A percentile compares a stretch with the other conserved stretches of the same genome.
These are phyloP conservation scores for Thereva unica DNA, from an alignment of 2,888 invertebrate species.

Conservation along the genomic window DNA sequence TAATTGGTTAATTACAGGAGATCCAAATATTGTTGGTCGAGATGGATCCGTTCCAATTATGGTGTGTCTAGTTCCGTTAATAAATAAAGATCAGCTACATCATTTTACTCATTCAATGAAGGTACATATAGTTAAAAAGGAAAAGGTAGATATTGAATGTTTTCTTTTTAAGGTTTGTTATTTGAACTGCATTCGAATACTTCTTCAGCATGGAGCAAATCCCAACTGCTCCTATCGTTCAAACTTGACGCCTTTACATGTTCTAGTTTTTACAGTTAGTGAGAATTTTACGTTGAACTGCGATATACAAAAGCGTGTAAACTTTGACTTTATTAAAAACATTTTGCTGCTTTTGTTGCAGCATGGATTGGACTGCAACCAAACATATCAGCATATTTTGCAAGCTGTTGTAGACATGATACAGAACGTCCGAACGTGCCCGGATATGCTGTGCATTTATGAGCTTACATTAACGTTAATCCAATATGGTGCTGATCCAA, in stretches of 20 bases:
- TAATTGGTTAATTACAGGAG: conserved; percentile 53
- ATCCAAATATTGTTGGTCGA: conserved; percentile 71
- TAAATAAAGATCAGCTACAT: conserved; percentile 74
- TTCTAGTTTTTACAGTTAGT: conserved; percentile 71
- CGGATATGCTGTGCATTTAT: conserved; percentile 71
- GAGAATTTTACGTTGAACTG: conserved; percentile 72
- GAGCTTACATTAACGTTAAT: conserved; percentile 71
- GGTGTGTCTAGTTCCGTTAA: conserved; percentile 73
- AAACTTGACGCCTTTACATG: conserved; percentile 71
- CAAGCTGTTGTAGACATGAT: conserved; percentile 73
- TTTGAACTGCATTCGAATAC: conserved; percentile 69
- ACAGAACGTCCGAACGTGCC: conserved; percentile 67
- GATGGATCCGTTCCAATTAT: conserved; percentile 75
- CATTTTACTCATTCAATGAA: conserved; percentile 75
- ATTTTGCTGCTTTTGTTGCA: conserved; percentile 67
- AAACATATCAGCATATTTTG: conserved; percentile 70
- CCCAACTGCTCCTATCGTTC: conserved; percentile 72
- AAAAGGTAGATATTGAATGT: background rate
- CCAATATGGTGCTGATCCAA: conserved; percentile 76
- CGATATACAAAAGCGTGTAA: conserved; percentile 68
- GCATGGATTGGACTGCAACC: conserved; percentile 70
- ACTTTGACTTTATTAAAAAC: conserved; percentile 73
- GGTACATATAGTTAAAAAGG: conserved; percentile 54
- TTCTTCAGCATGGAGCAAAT: conserved; percentile 72
- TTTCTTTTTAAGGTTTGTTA: conserved; percentile 65